phyloP scores from a whole-genome alignment of 2,113 vertebrate genomes.

The Pachyramphus minor region DNA sequence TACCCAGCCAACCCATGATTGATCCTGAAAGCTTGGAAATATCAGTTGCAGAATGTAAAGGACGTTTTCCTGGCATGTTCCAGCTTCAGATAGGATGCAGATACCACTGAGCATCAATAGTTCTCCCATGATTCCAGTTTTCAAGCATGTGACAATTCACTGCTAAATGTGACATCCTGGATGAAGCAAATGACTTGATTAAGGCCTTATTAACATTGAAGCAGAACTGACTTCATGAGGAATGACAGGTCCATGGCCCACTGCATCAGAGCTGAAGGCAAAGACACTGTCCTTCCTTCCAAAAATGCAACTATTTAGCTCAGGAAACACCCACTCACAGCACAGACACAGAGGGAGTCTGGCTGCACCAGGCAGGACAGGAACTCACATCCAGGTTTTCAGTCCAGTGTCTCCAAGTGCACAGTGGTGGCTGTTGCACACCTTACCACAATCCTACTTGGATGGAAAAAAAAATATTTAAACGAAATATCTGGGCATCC shows the following conservation, averaged over 20 bases:
- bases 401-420: background rate
- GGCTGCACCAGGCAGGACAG: background rate
- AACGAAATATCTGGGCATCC: background rate
- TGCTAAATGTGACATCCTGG: slow-evolving; percentile 63
- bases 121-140: slow-evolving; percentile 28
- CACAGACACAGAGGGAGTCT: background rate
- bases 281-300: background rate
- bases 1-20: slow-evolving; percentile 24
- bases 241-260: slow-evolving; percentile 56
- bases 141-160: slow-evolving; percentile 41
- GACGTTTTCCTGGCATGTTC: slow-evolving; percentile 43
- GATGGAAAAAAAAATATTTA: background rate
- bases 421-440: background rate
- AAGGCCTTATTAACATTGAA: slow-evolving; percentile 66
- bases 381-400: background rate
- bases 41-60: slow-evolving; percentile 17
- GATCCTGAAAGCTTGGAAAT: slow-evolving; percentile 23
- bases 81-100: slow-evolving; percentile 29
- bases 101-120: slow-evolving; percentile 49
- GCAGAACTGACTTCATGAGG: slow-evolving; percentile 50
- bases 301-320: background rate
- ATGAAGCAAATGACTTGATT: slow-evolving; percentile 69
- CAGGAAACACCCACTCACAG: background rate
- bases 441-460: background rate
- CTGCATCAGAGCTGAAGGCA: slow-evolving; percentile 51